Evolutionary conservation across 2,888 invertebrate genomes (phyloP), one percentile per base, ranked within the genome.

Genomic region (Cenopis cana): DNA sequence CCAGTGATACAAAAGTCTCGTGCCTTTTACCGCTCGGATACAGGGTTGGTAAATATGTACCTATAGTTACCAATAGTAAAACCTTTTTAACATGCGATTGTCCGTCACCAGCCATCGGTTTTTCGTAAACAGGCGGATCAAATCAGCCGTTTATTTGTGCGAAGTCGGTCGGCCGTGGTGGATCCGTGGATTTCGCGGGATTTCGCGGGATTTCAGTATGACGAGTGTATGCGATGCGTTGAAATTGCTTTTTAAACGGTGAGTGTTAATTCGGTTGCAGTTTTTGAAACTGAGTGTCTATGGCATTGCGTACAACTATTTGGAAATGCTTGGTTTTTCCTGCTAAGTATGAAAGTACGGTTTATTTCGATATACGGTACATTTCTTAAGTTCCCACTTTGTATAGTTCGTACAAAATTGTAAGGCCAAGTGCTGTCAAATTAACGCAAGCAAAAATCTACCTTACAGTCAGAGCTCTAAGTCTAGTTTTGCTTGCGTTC

Each of bases 61-160:
- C n/a, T 46, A 46, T 46, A 46, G n/a, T 46, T 14, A 46, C 46
- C 46, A 46, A 72, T 36, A 18, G 61, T 14, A 62, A 68, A 59
- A 49, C 41, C 55, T 24, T 54, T 65, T 56, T 41, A 54, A 41
- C 55, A 66, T 20, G 62, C 52, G 49, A 49, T 62, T 62, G 50
- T 55, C n/a, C 55, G 55, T 29, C 55, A 55, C 55, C 12, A 29
- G 9, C 56, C 33, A 36, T 10, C 11, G 50, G 62, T 49, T 49
- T 36, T 38, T 60, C 59, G 41, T 52, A 62, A 62, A 62, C 52
- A 52, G 20, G 4, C 11, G 24, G 59, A 46, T 60, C 62, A 62
- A 62, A 62, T 62, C 62, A 62, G 18, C 18, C 54, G 41, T 66
- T 55, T 66, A 46, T 66, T 66, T 56, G 54, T 66, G 8, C 46